A percentile compares a stretch with the other conserved stretches of the same genome.
These are phyloP conservation scores for Procavia capensis DNA, from an alignment of 2,113 vertebrate species.

Conservation along the genomic window DNA sequence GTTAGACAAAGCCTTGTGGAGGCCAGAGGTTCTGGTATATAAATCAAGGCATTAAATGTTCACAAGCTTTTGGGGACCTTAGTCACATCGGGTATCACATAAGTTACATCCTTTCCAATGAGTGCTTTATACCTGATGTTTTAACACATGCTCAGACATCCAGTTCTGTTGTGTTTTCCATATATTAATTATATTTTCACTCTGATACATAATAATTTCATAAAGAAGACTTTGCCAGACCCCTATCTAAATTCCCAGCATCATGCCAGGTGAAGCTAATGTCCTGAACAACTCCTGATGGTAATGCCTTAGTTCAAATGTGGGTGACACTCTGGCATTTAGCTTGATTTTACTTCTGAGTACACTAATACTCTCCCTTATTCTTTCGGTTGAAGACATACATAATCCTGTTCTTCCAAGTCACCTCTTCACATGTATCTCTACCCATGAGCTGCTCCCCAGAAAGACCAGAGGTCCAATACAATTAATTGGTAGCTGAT, in stretches of 20 bases:
- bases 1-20: not conserved
- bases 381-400: not conserved
- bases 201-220: not conserved
- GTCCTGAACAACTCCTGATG: not conserved
- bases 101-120: not conserved
- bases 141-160: not conserved
- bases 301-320: constrained; percentile 5
- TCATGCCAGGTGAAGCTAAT: not conserved
- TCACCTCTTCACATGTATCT: not conserved
- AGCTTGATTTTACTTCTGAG: constrained; percentile 9
- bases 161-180: not conserved
- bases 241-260: not conserved
- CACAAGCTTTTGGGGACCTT: not conserved
- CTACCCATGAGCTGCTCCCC: not conserved
- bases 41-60: not conserved
- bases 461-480: not conserved
- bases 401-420: not conserved
- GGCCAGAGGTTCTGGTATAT: too few species aligned
- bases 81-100: not conserved
- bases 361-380: not conserved
- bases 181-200: not conserved
- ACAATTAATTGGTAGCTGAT: constrained; percentile 67
- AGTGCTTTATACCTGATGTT: not conserved
- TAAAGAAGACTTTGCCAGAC: not conserved
- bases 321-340: not conserved